Base-by-base conservation (phyloP, 2,888 invertebrate genomes). In the Proisotoma minuta region DNA sequence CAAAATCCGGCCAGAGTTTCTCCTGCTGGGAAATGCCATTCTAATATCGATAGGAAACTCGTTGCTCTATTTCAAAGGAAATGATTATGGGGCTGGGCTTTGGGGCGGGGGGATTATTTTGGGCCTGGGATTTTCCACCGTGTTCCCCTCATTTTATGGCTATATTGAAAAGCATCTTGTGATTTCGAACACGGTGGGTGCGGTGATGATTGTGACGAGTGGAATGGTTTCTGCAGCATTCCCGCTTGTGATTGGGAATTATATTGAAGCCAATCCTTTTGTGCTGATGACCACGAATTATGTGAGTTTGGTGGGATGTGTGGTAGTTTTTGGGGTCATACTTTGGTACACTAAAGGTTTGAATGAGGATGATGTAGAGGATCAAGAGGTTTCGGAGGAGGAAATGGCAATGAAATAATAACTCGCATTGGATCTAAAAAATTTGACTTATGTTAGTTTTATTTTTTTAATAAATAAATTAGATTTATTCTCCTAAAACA, bases 111-210 rank as follows among this genome's bases (percentile, higher is more conserved):
- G 10, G 47, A 5, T 47, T 15, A 5, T 66, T 10, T 57, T 66
- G 43, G 66, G 66, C 8, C n/a, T 62, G 0, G 63, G 62, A 24
- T 63, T 66, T 40, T 66, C 63, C 0, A 63, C 58, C 18, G 27
- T 50, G 15, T 66, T 47, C 50, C 27, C 60, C 8, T 47, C 62
- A 8, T 63, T 63, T 28, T 43, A 51, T 22, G 60, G 59, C 1
- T 66, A 29, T 28, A 51, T 63, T 12, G 66, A 66, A 56, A 57
- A 50, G 39, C 51, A 62, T 23, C 18, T 62, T 1, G 28, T 49
- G 20, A 49, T 66, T 23, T 60, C 65, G 1, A 62, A 66, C 43
- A 59, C 53, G 15, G 59, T 66, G 20, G 61, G 51, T 1, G 28
- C 57, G n/a, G 20, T 62, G 18, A 53, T 62, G 43, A 26, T 66